These are phyloP conservation scores for Pseudochromis fuscus DNA, from an alignment of 2,797 vertebrate species.

Conservation along the genomic window DNA sequence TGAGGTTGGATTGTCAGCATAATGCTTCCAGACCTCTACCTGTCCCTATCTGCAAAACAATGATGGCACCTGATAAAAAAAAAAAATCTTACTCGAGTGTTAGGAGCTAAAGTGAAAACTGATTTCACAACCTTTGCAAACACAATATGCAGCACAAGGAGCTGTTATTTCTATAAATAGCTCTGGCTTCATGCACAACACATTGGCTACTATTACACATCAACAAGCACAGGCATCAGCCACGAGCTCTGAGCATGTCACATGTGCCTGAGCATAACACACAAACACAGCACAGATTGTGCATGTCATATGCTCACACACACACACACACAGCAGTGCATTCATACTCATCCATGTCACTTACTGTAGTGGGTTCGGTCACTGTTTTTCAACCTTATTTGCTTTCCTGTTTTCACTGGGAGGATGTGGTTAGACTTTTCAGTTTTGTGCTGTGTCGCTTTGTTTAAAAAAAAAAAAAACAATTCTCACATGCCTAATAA, in stretches of 20 bases:
- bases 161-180: conserved; percentile 78
- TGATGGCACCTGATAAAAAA: conserved; percentile 32
- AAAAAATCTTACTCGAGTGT: conserved; percentile 45
- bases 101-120: conserved; percentile 52
- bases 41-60: conserved; percentile 25
- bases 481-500: conserved; percentile 55
- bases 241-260: conserved; percentile 65
- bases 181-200: conserved; percentile 65
- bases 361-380: conserved; percentile 71
- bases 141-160: conserved; percentile 71
- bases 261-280: conserved; percentile 63
- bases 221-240: conserved; percentile 72
- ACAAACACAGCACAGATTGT: conserved; percentile 63
- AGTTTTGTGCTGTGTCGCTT: conserved; percentile 49
- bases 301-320: conserved; percentile 62
- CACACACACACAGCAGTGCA: conserved; percentile 55
- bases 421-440: conserved; percentile 78
- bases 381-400: conserved; percentile 57
- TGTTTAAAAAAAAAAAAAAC: too few relatives aligned
- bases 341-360: conserved; percentile 62
- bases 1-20: conserved; percentile 27
- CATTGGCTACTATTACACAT: conserved; percentile 78
- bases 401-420: conserved; percentile 77
- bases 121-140: conserved; percentile 59
- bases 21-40: background rate